Base-by-base conservation (phyloP, 2,797 vertebrate genomes). In the Oryzias dopingdopingensis region DNA sequence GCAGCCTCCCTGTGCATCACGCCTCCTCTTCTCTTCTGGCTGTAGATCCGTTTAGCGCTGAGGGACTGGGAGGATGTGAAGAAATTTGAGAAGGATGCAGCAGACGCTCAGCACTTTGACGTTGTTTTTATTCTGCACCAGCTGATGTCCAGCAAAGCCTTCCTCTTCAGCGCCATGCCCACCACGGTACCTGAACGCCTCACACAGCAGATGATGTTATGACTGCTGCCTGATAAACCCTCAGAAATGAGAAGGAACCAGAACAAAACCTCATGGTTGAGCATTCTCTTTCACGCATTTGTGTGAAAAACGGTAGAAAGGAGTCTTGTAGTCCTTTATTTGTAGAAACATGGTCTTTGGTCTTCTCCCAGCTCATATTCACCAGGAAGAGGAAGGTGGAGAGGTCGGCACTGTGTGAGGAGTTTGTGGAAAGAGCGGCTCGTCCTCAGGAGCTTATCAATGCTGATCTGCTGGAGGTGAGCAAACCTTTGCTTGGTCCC, bases 101-200 rank as follows among this genome's bases (percentile, higher is more conserved):
- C 90, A 52, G 88, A 88, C 0, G 92, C 95, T 1, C 91, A 94
- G 62, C 96, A 99, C 83, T 87, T 92, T 0, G 96, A 99, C 2
- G 92, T 84, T 4, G 85, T 90, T 0, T 97, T 94, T 64, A 64
- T 99, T 72, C 85, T 97, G 2, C 89, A 74, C 52, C 88, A 86
- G 22, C 89, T 99, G 43, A 72, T 92, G 24, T 67, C 62, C n/a
- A 87, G 86, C 48, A 95, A 91, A 86, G 95, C 95, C 0, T 94
- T 99, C 73, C 77, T 87, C 59, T 98, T 96, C 59, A 93, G 93
- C 1, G 96, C 95, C 23, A 95, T 95, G 95, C 95, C 96, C 15
- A 87, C 74, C 44, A 71, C 65, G 49, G 97, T 99, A 84, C 92
- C 14, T 24, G 22, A 17, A 6, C 1, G 1, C 23, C 16, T 12